Base-by-base conservation (phyloP, 2,113 vertebrate genomes). In the Bubo blakistoni region DNA sequence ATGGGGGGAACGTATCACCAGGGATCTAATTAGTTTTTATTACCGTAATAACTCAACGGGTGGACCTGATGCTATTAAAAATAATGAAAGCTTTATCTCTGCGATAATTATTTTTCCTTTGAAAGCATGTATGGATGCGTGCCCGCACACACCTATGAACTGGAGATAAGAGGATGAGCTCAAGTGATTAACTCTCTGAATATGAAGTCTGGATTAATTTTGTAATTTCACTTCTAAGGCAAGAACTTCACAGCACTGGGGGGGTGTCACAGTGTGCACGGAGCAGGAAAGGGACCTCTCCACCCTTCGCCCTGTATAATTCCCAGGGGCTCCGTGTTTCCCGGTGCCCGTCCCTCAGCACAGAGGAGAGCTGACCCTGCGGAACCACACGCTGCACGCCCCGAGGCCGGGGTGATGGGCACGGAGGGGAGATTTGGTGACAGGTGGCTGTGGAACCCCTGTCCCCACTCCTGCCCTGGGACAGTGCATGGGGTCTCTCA, bases 1-100 rank as follows among this genome's bases (percentile, higher is more conserved):
- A 1, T 16, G 5, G 82, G 54, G 77, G 76, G 66, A 42, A 21
- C 51, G 7, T 36, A 72, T 81, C 95, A 15, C 74, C 74, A n/a
- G 92, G 95, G 95, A 96, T 47, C 83, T 88, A 51, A 92, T 92
- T 92, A 94, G 90, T 42, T 92, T 96, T 92, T 78, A 91, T 92
- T 62, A 84, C 83, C 73, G 82, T 69, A 78, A 81, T 94, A 92
- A 94, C 83, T 94, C 92, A 57, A 52, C 15, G 15, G 69, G 79
- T 57, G 79, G 79, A 94, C 90, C 83, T 19, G 83, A 63, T 49
- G 69, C 83, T 78, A 88, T 96, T 91, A 70, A 82, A 91, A 93
- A 81, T 86, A 85, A 88, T 82, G 95, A 79, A 91, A 86, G 87
- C 84, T 91, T 94, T 86, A 86, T 85, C 88, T 86, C 70, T 4